phyloP scores from a whole-genome alignment of 2,113 vertebrate genomes.

The Halcyon senegalensis region DNA sequence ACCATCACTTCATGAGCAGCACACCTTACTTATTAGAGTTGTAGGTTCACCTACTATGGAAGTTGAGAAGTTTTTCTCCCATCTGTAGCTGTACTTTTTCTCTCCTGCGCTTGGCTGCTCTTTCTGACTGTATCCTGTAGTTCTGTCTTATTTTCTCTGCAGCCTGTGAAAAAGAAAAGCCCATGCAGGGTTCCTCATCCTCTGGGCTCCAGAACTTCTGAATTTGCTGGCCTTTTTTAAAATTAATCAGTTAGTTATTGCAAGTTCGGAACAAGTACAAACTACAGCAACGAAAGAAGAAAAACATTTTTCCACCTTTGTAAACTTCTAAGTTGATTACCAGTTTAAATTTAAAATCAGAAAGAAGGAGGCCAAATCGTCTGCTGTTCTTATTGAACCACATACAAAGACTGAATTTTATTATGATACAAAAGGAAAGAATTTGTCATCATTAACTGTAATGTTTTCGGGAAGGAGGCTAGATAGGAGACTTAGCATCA shows the following conservation, averaged over 20 bases:
- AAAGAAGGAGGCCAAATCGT: not conserved
- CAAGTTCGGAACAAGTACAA: constrained; percentile 5
- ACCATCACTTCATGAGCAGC: not conserved
- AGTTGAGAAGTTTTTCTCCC: not conserved
- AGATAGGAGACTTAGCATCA: constrained; percentile 56
- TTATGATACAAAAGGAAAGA: constrained; percentile 61
- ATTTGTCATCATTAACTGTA: constrained; percentile 59
- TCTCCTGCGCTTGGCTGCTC: not conserved
- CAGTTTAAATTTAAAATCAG: constrained; percentile 7
- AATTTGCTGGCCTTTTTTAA: not conserved
- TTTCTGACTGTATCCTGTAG: not conserved
- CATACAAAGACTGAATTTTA: constrained; percentile 32
- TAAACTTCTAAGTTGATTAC: not conserved
- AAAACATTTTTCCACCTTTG: constrained; percentile 6
- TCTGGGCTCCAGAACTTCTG: not conserved
- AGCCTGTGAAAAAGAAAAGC: not conserved
- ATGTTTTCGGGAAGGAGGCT: constrained; percentile 58
- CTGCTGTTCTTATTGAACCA: constrained; percentile 27
- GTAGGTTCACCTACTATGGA: not conserved
- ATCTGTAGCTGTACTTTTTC: not conserved
- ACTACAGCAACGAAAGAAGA: not conserved
- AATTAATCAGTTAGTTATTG: not conserved
- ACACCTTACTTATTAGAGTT: not conserved
- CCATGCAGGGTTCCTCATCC: not conserved
- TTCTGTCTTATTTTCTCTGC: not conserved